Conservation (phyloP, 2,113 vertebrate species). For the Bujurquina vittata region DNA sequence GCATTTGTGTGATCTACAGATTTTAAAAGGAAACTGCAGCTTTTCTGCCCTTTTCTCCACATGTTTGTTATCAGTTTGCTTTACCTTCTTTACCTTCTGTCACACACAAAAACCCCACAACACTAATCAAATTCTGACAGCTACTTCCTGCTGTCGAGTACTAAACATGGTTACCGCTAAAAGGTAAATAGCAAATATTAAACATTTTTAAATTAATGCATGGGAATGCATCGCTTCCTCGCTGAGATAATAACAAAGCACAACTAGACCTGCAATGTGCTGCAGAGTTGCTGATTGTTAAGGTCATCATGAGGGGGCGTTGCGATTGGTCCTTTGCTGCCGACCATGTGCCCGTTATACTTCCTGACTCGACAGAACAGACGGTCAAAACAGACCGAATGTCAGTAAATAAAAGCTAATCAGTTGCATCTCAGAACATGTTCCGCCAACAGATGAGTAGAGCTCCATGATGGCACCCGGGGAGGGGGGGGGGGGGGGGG, state of each 20-base stretch:
- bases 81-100: background rate
- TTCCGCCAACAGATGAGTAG: slow-evolving; percentile 38
- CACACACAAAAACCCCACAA: too few species aligned
- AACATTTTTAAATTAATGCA: background rate
- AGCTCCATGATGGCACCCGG: slow-evolving; percentile 25
- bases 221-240: background rate
- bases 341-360: slow-evolving; percentile 24
- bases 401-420: slow-evolving; percentile 54
- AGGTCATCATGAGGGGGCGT: slow-evolving; percentile 11
- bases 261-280: background rate
- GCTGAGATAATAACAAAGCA: background rate
- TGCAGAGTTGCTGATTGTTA: background rate
- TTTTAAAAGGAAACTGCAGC: background rate
- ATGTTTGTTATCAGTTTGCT: background rate
- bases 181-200: background rate
- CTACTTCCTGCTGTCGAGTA: background rate
- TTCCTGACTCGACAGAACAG: slow-evolving; percentile 35
- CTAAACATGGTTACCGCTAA: too few species aligned
- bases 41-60: background rate
- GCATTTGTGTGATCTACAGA: background rate
- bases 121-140: background rate
- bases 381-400: slow-evolving; percentile 45
- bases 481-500: too few species aligned
- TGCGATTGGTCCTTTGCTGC: slow-evolving; percentile 21
- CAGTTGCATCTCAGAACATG: slow-evolving; percentile 49